These are phyloP conservation scores for Cyclargus thomasi DNA, from an alignment of 1,140 invertebrate genomes.

Conservation along the genomic window DNA sequence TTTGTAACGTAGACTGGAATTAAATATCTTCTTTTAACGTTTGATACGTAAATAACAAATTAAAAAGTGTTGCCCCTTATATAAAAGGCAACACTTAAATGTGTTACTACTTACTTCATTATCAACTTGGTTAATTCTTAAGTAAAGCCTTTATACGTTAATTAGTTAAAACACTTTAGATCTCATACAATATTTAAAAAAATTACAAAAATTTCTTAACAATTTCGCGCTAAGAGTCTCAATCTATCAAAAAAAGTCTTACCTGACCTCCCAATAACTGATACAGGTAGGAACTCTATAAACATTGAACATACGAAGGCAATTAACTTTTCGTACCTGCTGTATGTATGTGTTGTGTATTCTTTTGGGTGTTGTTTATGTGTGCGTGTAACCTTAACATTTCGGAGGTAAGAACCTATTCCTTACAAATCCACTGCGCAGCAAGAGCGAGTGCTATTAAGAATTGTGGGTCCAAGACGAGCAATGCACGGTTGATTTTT, in stretches of 20 bases:
- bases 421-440: background rate
- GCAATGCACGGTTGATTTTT: background rate
- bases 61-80: too few species aligned
- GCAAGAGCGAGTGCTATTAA: background rate
- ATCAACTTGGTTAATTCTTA: too few species aligned
- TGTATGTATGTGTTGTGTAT: constrained; percentile 3
- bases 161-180: too few species aligned
- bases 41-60: too few species aligned
- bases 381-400: constrained; percentile 7
- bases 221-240: background rate
- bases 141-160: too few species aligned
- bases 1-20: too few species aligned
- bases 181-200: background rate
- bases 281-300: constrained; percentile 14
- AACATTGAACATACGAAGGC: constrained; percentile 16
- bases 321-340: constrained; percentile 16
- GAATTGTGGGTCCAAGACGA: background rate
- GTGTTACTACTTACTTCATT: too few species aligned
- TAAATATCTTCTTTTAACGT: too few species aligned
- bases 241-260: constrained; percentile 6
- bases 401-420: background rate
- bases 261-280: constrained; percentile 11
- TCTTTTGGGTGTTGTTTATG: background rate
- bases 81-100: too few species aligned
- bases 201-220: background rate